Conservation (phyloP, 1,140 invertebrate genomes). For the Lordiphosa collinella region DNA sequence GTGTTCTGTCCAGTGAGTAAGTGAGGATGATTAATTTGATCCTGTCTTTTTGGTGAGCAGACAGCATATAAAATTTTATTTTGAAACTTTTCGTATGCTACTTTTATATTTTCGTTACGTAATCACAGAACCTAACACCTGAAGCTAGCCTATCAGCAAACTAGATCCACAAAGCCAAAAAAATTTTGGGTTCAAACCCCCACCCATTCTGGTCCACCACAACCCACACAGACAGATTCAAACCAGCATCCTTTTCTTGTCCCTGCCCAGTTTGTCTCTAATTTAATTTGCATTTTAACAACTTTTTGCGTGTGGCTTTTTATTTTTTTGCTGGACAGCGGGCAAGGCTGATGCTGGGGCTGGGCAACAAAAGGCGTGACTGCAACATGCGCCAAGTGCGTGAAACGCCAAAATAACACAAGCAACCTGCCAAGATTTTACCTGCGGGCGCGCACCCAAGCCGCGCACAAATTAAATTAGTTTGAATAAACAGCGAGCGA, state of each 20-base stretch:
- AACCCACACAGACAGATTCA: too few relatives aligned
- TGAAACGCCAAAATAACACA: conserved; percentile 73
- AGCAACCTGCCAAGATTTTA: conserved; percentile 65
- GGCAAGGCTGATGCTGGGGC: conserved; percentile 25
- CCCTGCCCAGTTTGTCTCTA: conserved; percentile 62
- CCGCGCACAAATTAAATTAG: conserved; percentile 74
- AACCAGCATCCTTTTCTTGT: conserved; percentile 13
- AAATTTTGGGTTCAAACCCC: too few relatives aligned
- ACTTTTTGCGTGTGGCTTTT: conserved; percentile 74
- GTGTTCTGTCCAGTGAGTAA: too few relatives aligned
- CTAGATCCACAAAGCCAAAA: too few relatives aligned
- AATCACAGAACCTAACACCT: too few relatives aligned
- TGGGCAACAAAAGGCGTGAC: conserved; percentile 72
- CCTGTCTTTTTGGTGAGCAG: too few relatives aligned
- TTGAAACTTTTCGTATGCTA: too few relatives aligned
- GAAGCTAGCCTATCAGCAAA: too few relatives aligned
- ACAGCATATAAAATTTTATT: too few relatives aligned
- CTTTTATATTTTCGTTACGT: too few relatives aligned
- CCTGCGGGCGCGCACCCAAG: conserved; percentile 63
- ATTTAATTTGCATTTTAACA: conserved; percentile 78
- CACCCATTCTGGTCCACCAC: too few relatives aligned
- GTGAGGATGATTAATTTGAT: too few relatives aligned
- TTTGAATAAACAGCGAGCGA: conserved; percentile 75
- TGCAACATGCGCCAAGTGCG: conserved; percentile 75
- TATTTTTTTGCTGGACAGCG: conserved; percentile 30